phyloP scores from a whole-genome alignment of 1,140 invertebrate species.

The Tetramorium alpestre region DNA sequence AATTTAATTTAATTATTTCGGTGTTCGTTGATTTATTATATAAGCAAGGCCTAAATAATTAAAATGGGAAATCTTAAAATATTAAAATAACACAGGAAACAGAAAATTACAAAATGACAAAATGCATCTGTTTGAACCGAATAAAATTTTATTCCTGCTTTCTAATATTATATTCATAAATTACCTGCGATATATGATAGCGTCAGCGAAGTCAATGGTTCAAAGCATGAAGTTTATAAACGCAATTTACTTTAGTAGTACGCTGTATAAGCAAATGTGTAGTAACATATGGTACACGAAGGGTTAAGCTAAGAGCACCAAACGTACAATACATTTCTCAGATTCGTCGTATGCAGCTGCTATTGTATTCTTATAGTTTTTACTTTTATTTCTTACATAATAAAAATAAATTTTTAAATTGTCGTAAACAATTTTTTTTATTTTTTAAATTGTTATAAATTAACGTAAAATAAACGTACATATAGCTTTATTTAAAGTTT shows the following conservation, averaged over 20 bases:
- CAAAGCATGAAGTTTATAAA: constrained; percentile 21
- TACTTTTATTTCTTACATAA: background rate
- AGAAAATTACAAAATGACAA: background rate
- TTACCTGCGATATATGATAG: background rate
- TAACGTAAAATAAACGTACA: background rate
- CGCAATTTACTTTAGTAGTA: constrained; percentile 23
- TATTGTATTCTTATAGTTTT: background rate
- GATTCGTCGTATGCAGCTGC: background rate
- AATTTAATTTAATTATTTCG: background rate
- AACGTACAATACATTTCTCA: constrained; percentile 44
- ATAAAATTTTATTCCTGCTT: background rate
- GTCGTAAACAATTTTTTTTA: background rate
- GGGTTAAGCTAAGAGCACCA: background rate
- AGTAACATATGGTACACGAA: background rate
- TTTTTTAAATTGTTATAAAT: background rate
- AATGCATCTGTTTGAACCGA: background rate
- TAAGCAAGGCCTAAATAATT: background rate
- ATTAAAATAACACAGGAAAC: background rate
- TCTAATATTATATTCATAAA: background rate
- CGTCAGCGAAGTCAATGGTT: background rate
- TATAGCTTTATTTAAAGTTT: background rate
- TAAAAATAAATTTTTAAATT: background rate
- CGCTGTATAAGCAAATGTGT: background rate
- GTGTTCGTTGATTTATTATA: background rate
- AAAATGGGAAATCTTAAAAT: background rate